Conservation (phyloP, 2,888 invertebrate species). For the Agonopterix subpropinquella region DNA sequence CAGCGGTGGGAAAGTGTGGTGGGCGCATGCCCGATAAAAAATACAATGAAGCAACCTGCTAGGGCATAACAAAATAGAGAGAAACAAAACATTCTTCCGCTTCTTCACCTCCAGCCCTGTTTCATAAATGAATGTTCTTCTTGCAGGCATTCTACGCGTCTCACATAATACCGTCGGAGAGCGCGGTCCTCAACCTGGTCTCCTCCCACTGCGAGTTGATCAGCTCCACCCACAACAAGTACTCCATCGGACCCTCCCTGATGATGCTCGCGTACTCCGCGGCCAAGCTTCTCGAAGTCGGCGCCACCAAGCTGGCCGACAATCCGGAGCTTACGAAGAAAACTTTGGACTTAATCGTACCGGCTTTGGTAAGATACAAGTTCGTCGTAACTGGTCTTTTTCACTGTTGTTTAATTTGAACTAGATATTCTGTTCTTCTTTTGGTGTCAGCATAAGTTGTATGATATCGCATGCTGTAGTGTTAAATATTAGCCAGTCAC, state of each 20-base stretch:
- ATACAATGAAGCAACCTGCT: too few relatives aligned
- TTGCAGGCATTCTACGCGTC: slow-evolving; percentile 81
- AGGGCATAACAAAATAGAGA: too few relatives aligned
- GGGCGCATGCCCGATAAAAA: too few relatives aligned
- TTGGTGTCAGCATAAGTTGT: too few relatives aligned
- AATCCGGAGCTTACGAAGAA: slow-evolving; percentile 77
- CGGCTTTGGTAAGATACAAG: slow-evolving; percentile 76
- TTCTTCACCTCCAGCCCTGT: too few relatives aligned
- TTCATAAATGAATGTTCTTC: slow-evolving; percentile 3
- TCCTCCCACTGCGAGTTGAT: slow-evolving; percentile 63
- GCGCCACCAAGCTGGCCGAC: slow-evolving; percentile 65
- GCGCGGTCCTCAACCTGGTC: slow-evolving; percentile 85
- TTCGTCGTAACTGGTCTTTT: background rate
- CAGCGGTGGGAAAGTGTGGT: too few relatives aligned
- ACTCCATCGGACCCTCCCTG: slow-evolving; percentile 56
- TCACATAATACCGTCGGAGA: slow-evolving; percentile 89
- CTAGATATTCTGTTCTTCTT: too few relatives aligned
- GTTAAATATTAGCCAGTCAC: too few relatives aligned
- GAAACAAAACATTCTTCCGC: too few relatives aligned
- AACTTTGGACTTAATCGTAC: slow-evolving; percentile 81
- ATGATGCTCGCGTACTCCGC: slow-evolving; percentile 66
- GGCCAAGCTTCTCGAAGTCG: slow-evolving; percentile 57
- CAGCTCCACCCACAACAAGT: slow-evolving; percentile 49
- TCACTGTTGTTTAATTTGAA: too few relatives aligned
- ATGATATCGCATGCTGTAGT: too few relatives aligned